Percentiles rank a stretch among this genome's conserved stretches.
These are phyloP conservation scores for Capreolus pygargus DNA, from an alignment of 2,113 vertebrate genomes.

Conservation along the genomic window DNA sequence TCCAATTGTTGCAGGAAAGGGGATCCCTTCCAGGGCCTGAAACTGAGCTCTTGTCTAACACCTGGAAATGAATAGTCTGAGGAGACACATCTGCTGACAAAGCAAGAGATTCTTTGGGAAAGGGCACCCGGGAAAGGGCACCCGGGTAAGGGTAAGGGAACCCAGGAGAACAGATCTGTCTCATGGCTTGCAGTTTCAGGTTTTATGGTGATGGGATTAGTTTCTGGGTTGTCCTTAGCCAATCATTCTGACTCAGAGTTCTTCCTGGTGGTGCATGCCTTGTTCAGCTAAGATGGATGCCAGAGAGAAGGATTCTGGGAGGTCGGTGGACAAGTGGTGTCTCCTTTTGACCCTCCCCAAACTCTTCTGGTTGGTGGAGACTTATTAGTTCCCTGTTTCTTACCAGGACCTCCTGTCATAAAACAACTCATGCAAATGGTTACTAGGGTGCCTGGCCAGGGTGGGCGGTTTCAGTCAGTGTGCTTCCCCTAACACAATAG, in stretches of 20 bases:
- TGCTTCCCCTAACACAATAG: neutral
- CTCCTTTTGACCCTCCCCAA: neutral
- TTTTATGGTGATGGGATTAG: neutral
- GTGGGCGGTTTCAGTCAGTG: neutral
- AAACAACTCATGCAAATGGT: neutral
- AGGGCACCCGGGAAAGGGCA: neutral
- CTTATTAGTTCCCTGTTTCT: neutral
- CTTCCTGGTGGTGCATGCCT: neutral
- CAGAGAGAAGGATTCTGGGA: neutral
- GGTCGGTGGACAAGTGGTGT: too few species aligned
- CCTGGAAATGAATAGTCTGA: accelerated
- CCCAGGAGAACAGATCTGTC: neutral
- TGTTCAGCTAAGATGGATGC: neutral
- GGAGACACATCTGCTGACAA: neutral
- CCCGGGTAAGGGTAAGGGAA: neutral
- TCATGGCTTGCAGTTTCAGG: neutral
- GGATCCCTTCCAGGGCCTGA: neutral
- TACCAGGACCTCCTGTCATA: neutral
- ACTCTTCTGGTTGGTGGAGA: neutral
- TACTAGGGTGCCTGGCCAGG: neutral
- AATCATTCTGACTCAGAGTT: neutral
- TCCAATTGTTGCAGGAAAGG: neutral
- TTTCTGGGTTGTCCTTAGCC: neutral
- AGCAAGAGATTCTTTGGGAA: neutral
- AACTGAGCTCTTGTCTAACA: neutral